A percentile compares a stretch with the other conserved stretches of the same genome.
phyloP scores from a whole-genome alignment of 2,797 vertebrate genomes.

The Rallus crepitans region DNA sequence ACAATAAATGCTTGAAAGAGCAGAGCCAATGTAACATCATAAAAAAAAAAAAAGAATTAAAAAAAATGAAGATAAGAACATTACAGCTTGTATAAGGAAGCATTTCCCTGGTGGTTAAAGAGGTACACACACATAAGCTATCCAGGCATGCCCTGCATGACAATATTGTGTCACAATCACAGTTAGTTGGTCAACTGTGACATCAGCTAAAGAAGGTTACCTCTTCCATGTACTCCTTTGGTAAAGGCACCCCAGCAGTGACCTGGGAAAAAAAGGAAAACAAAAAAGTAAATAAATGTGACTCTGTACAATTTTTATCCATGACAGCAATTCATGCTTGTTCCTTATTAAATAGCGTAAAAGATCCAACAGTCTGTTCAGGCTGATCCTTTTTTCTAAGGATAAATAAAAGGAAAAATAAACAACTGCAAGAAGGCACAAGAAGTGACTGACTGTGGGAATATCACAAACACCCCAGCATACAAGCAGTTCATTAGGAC shows the following conservation, averaged over 20 bases:
- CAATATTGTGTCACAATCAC: background rate
- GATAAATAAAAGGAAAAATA: background rate
- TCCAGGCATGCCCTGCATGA: background rate
- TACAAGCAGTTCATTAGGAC: background rate
- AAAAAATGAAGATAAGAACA: background rate
- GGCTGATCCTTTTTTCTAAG: background rate
- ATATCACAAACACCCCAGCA: background rate
- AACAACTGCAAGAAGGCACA: background rate
- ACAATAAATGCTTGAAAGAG: background rate
- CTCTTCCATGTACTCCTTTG: conserved; percentile 93
- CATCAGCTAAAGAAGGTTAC: conserved; percentile 75
- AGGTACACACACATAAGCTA: background rate
- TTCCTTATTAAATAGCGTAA: background rate
- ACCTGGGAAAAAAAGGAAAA: conserved; percentile 79
- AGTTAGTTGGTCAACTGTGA: background rate
- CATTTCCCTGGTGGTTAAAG: background rate
- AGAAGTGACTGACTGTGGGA: background rate
- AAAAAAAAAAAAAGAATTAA: too few species aligned
- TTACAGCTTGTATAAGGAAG: background rate
- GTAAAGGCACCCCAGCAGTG: conserved; percentile 92
- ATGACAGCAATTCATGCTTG: rapidly evolving
- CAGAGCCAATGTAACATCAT: background rate
- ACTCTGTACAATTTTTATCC: background rate
- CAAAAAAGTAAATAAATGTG: background rate
- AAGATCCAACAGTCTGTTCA: background rate